Evolutionary conservation across 2,888 invertebrate species (phyloP), one percentile per base, ranked within the genome.

Genomic region (Sipha maydis): DNA sequence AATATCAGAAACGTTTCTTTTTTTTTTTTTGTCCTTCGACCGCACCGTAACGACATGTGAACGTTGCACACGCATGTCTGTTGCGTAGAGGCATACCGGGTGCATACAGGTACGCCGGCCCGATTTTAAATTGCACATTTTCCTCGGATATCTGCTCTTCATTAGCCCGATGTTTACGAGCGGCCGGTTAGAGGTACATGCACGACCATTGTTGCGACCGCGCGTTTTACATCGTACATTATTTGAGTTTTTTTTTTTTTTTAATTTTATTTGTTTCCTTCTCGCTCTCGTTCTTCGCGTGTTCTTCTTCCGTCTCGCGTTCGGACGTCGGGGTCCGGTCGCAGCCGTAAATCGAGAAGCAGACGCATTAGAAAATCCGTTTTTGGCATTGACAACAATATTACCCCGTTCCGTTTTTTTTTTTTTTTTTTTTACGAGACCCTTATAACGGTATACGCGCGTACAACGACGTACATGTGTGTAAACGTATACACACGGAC

Each of bases 301-400:
- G 34, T 34, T 34, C 34, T 4, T 34, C 34, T 34, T 34, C 34
- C 34, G 34, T 34, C 34, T 34, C 41, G 17, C 38, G 9, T 11
- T 34, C 78, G 25, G 21, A 41, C 73, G 38, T 67, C 31, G 71
- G 77, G 71, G 77, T 4, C 48, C 48, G 48, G 69, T 79, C 79
- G 71, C 85, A 56, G 69, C 80, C 86, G 85, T 85, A 85, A 85
- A 85, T 85, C 85, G 78, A 75, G 34, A n/a, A 38, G 78, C 78
- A 80, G 79, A 80, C 86, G 75, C 86, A 75, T 88, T 88, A 88
- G 80, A 82, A 88, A 88, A 61, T 88, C 86, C 80, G 71, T 88
- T 88, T 88, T 88, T 75, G 80, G 80, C 86, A 80, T 73, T 86
- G 86, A 88, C 86, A 88, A 80, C 80, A 80, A 86, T 86, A 86